Percentiles rank a stretch among this genome's conserved stretches.
These are phyloP conservation scores for Herpailurus yagouaroundi DNA, from an alignment of 2,113 vertebrate genomes.

Conservation along the genomic window DNA sequence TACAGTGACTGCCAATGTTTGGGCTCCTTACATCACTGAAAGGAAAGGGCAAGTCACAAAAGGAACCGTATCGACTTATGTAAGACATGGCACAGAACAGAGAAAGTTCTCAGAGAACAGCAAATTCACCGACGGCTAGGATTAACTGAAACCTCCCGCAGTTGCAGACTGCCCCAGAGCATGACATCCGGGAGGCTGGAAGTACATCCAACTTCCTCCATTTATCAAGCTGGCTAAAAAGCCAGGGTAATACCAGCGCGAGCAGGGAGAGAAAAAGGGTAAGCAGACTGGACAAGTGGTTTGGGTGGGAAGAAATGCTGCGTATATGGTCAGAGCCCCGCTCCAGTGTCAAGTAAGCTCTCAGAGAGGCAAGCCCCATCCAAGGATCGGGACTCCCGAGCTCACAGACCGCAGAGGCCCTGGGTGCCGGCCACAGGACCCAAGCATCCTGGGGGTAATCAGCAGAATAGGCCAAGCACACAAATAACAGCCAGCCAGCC, in stretches of 20 bases:
- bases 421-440: not conserved
- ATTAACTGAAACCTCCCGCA: conserved; percentile 72
- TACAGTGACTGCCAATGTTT: conserved; percentile 59
- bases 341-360: not conserved
- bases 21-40: conserved; percentile 71
- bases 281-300: conserved; percentile 8
- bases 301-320: conserved; percentile 24
- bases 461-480: not conserved
- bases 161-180: conserved; percentile 60
- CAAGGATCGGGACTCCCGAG: not conserved
- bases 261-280: not conserved
- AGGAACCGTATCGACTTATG: conserved; percentile 64
- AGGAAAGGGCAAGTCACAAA: conserved; percentile 76
- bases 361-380: not conserved
- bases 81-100: conserved; percentile 70
- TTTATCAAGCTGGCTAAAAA: conserved; percentile 68
- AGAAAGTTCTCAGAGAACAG: conserved; percentile 59
- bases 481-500: not conserved
- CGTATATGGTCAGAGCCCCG: not conserved
- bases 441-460: not conserved
- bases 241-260: conserved; percentile 47
- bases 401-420: not conserved
- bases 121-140: conserved; percentile 63
- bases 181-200: conserved; percentile 70
- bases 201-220: conserved; percentile 65